phyloP scores from a whole-genome alignment of 2,113 vertebrate genomes.

The Tenrec ecaudatus region DNA sequence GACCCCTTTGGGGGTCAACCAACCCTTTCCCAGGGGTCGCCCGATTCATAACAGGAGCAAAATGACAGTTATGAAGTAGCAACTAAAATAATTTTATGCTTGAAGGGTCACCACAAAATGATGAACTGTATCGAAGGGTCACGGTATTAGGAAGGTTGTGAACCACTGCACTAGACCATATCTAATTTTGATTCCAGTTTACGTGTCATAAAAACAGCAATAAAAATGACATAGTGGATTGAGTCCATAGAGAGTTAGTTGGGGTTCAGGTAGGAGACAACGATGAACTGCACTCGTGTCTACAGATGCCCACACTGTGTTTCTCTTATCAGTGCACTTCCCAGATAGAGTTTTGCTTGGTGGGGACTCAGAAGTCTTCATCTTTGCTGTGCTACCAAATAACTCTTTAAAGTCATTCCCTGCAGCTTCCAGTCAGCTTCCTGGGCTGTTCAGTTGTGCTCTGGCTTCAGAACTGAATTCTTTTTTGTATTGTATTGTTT shows the following conservation, averaged over 20 bases:
- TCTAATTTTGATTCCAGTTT: slow-evolving; percentile 79
- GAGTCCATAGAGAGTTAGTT: slow-evolving; percentile 53
- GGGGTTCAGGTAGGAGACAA: not conserved
- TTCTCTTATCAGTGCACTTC: not conserved
- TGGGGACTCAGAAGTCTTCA: slow-evolving; percentile 24
- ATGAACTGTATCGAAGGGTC: too few relatives aligned
- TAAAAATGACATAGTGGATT: slow-evolving; percentile 75
- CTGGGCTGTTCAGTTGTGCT: slow-evolving; percentile 67
- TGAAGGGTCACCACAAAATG: too few relatives aligned
- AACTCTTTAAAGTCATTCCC: slow-evolving; percentile 68
- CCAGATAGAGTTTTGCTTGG: not conserved
- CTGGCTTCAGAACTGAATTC: slow-evolving; percentile 47
- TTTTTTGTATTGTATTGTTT: not conserved
- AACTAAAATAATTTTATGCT: too few relatives aligned
- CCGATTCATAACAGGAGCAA: too few relatives aligned
- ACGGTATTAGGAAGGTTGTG: too few relatives aligned
- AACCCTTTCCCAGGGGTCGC: too few relatives aligned
- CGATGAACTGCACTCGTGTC: slow-evolving; percentile 53
- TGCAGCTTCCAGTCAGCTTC: slow-evolving; percentile 54
- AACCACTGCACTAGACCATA: slow-evolving; percentile 64
- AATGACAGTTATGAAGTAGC: too few relatives aligned
- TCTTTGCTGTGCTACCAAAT: slow-evolving; percentile 38
- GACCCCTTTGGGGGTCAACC: too few relatives aligned
- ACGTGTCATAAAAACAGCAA: slow-evolving; percentile 75
- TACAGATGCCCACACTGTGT: slow-evolving; percentile 16